phyloP scores from a whole-genome alignment of 2,888 invertebrate species.

The Azorinus chamasolen region DNA sequence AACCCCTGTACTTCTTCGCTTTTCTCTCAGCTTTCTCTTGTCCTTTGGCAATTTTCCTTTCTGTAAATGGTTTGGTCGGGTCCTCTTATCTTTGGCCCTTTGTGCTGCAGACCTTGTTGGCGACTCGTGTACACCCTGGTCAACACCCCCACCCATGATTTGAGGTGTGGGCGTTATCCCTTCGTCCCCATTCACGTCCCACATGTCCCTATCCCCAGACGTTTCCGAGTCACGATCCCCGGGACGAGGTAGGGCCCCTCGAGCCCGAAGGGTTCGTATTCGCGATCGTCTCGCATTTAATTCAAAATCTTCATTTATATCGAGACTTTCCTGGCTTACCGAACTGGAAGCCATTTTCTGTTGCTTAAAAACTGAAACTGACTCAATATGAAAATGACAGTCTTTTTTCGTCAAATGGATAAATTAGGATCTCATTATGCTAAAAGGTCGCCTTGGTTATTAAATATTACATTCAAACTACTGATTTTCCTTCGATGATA shows the following conservation, averaged over 20 bases:
- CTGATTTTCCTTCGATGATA: no score
- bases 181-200: conserved; percentile 59
- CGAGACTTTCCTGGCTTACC: conserved; percentile 89
- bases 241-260: conserved; percentile 78
- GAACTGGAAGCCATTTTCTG: conserved; percentile 89
- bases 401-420: no score
- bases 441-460: no score
- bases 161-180: conserved; percentile 7
- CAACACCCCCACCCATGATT: conserved; percentile 50
- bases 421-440: no score
- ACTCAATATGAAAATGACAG: no score
- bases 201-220: conserved; percentile 44
- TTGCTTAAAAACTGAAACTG: no score
- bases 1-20: conserved; percentile 89
- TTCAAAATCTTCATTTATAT: conserved; percentile 88
- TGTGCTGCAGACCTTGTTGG: conserved; percentile 85
- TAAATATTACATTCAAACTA: no score
- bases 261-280: conserved; percentile 88
- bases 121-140: conserved; percentile 84
- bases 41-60: conserved; percentile 89
- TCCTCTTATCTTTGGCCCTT: conserved; percentile 86
- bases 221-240: conserved; percentile 64
- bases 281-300: conserved; percentile 88
- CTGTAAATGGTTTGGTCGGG: conserved; percentile 87
- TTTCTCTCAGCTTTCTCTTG: conserved; percentile 89